phyloP scores from a whole-genome alignment of 2,113 vertebrate species.

The Pycnonotus jocosus region DNA sequence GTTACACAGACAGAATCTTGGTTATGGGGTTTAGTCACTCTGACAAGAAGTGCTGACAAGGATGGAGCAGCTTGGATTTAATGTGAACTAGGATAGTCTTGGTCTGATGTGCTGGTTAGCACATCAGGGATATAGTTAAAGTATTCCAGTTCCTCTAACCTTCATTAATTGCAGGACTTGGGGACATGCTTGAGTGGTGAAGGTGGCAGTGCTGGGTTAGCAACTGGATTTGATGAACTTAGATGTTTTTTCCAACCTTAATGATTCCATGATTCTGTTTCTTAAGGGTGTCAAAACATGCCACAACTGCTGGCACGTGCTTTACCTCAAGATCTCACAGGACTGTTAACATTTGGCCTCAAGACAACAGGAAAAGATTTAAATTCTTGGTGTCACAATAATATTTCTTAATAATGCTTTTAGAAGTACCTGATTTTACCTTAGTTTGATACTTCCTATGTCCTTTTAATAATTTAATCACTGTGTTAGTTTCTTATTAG shows the following conservation, averaged over 20 bases:
- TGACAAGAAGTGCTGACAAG: neutral
- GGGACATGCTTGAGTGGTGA: neutral
- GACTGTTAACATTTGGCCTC: neutral
- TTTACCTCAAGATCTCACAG: neutral
- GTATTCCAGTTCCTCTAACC: neutral
- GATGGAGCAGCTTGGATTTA: neutral
- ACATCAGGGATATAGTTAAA: neutral
- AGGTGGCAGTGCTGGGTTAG: neutral
- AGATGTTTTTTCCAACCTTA: neutral
- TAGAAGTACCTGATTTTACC: neutral
- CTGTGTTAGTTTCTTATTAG: neutral
- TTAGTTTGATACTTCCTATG: neutral
- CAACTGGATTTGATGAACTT: neutral
- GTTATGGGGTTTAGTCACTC: neutral
- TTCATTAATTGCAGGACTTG: neutral
- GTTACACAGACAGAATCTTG: neutral
- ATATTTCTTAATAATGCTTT: neutral
- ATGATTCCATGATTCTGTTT: neutral
- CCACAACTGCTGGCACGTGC: neutral
- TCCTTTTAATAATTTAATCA: neutral
- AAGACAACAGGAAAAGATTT: neutral
- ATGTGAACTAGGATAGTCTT: neutral
- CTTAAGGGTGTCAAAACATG: neutral
- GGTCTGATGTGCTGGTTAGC: neutral
- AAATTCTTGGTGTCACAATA: neutral